Base-by-base conservation (phyloP, 2,797 vertebrate species). In the Antrozous pallidus region DNA sequence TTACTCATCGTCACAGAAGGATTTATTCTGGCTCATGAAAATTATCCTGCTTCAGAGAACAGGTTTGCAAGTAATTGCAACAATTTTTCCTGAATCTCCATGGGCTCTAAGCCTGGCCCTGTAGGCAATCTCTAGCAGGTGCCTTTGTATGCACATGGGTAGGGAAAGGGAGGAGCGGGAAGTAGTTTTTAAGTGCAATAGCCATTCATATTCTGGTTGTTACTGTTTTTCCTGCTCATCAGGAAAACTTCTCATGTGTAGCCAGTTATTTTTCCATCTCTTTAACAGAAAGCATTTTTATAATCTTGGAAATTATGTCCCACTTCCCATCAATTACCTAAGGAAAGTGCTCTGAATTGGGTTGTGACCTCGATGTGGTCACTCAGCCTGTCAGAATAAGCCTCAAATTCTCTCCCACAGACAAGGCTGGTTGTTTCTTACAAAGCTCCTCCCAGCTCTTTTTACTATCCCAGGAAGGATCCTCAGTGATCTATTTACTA, bases 21-120 rank as follows among this genome's bases (percentile, higher is more conserved):
- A 96, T 97, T 97, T 96, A 95, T 97, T 97, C 70, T 65, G 85
- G 81, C 69, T 96, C 63, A 65, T 93, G 94, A 90, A 94, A 79
- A 96, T 96, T 83, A 80, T 51, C 70, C 78, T 84, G 51, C 81
- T 95, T 92, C 51, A 88, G 75, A 94, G 89, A 91, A 88, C 91
- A 94, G 86, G 89, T 94, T 96, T 90, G 61, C 61, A 51, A 86
- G 63, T 80, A 91, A 73, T 73, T 83, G 88, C 56, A 88, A 45
- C 77, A 88, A 54, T 92, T 90, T 54, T 88, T 82, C 24, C 47
- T 31, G 42, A 33, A 54, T 77, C 73, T 75, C 84, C 1, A 0
- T 16, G 69, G 40, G 33, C 67, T 65, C 5, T 54, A 11, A 71
- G 40, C 56, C 40, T 70, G 83, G 61, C 54, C 85, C 26, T 73